These are phyloP conservation scores for Drosophila pseudoobscura DNA, from an alignment of 1,140 invertebrate genomes.

Conservation along the genomic window DNA sequence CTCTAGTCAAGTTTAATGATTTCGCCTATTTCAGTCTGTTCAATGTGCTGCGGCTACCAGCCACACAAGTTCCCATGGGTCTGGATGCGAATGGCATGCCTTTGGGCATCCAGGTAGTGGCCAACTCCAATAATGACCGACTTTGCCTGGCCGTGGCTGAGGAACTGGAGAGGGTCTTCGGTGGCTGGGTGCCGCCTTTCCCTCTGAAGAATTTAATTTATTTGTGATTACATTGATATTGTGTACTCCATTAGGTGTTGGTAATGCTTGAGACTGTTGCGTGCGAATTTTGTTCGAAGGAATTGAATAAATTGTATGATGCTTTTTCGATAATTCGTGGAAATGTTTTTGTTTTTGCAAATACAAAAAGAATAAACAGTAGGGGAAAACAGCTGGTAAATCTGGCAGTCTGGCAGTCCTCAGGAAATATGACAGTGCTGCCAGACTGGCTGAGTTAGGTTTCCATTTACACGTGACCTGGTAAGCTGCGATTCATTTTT, in stretches of 20 bases:
- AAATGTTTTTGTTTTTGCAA: too few species aligned
- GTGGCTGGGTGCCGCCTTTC: slow-evolving; percentile 90
- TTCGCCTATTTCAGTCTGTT: slow-evolving; percentile 95
- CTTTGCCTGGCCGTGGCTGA: slow-evolving; percentile 92
- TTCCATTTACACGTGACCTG: too few species aligned
- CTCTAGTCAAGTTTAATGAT: slow-evolving; percentile 92
- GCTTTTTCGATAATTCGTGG: too few species aligned
- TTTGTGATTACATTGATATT: neutral
- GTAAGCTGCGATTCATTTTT: too few species aligned
- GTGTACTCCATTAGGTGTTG: slow-evolving; percentile 40
- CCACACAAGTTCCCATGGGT: slow-evolving; percentile 92
- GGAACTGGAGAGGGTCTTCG: slow-evolving; percentile 92
- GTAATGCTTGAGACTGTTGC: slow-evolving; percentile 45
- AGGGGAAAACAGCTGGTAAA: too few species aligned
- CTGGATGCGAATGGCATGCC: slow-evolving; percentile 89
- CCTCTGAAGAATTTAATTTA: slow-evolving; percentile 40
- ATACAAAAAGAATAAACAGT: too few species aligned
- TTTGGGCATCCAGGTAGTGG: slow-evolving; percentile 92
- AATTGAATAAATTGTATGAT: slow-evolving; percentile 14
- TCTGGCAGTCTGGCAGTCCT: too few species aligned
- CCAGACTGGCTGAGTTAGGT: too few species aligned
- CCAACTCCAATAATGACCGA: slow-evolving; percentile 90
- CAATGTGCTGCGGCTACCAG: slow-evolving; percentile 93
- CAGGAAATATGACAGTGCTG: too few species aligned
- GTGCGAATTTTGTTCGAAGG: slow-evolving; percentile 27